Conservation (phyloP, 2,797 vertebrate species). For the Valencia hispanica region DNA sequence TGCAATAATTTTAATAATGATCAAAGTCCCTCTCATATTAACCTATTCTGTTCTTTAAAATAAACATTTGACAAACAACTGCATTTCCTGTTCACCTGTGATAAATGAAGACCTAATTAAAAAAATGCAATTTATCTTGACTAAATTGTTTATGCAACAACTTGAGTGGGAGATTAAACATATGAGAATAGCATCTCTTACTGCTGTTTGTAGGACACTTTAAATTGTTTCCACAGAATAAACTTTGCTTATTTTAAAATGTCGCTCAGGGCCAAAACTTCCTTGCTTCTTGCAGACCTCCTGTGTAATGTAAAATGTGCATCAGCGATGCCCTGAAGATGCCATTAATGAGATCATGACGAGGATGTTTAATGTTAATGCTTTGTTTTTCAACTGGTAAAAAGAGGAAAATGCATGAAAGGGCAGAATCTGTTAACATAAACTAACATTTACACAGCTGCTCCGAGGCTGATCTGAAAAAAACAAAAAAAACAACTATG, state of each 20-base stretch:
- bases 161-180: not conserved
- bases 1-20: not conserved
- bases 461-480: not conserved
- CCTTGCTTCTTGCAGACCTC: not conserved
- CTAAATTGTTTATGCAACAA: not conserved
- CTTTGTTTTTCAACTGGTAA: not conserved
- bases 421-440: not conserved
- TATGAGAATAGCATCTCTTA: not conserved
- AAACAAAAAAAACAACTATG: too few relatives aligned
- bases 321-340: not conserved
- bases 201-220: not conserved
- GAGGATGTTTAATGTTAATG: slow-evolving; percentile 3
- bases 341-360: not conserved
- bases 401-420: not conserved
- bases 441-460: not conserved
- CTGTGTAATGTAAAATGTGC: not conserved
- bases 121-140: not conserved
- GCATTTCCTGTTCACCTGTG: not conserved
- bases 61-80: too few relatives aligned
- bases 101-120: not conserved
- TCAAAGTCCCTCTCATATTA: too few relatives aligned
- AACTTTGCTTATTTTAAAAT: not conserved
- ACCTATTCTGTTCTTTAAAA: too few relatives aligned
- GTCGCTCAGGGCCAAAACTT: not conserved
- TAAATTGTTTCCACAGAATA: not conserved